Evolutionary conservation across 2,113 vertebrate species (phyloP), one percentile per base, ranked within the genome.

Genomic region (Xerus inauris): DNA sequence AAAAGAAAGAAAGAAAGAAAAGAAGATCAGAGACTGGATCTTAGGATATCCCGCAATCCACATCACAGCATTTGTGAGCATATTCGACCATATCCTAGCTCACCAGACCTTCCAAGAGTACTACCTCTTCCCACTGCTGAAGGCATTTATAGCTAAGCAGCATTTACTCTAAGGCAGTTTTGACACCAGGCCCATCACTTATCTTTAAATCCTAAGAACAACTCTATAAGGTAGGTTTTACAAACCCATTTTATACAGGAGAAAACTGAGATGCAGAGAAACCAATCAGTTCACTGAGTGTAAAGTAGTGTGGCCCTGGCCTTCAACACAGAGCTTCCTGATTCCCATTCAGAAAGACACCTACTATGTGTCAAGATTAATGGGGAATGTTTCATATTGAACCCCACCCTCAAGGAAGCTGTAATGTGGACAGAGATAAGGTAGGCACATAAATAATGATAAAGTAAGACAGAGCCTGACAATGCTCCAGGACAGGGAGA

Each of bases 371-470:
- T 8, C 28, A 65, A 51, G 40, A 69, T 62, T 72, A 49, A 45
- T 67, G 17, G 38, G 40, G 14, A 87, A 35, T 64, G 62, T 80
- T 54, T 87, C 51, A 69, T 45, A 87, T 17, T 59, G 62, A 30
- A 73, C 32, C 28, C 69, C 64, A 75, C 35, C 16, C 59, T 77
- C 30, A 32, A 72, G 65, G 51, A 94, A 65, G 57, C 87, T 89
- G 79, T 84, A 92, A 57, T 82, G 13, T 85, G 75, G 40, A 96
- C n/a, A 54, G 65, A 81, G 87, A 88, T 96, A 87, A 95, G 24
- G 51, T 24, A 77, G 59, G 51, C 30, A 62, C 19, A 49, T 14
- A 92, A 45, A 67, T 85, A 87, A 81, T 35, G 62, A 77, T 65
- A 71, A 54, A 87, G 84, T 62, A 85, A 85, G 5, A 14, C 24